Evolutionary conservation across 92 coral and sea anemone species (phyloP).

Genomic region (Hydrozoanthus gracilis): DNA sequence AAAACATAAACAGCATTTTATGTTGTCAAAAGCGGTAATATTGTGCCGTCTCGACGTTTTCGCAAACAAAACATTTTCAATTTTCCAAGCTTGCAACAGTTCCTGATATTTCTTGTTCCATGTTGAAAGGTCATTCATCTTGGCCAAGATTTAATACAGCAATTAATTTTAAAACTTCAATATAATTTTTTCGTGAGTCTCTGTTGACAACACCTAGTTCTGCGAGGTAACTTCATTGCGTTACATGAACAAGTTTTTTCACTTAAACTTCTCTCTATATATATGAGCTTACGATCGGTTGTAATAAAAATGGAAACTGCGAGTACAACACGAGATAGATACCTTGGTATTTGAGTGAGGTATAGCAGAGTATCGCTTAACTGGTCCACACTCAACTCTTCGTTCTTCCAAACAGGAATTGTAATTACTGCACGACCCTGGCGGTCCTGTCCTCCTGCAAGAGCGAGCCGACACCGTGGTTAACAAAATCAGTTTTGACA

Average conservation of each 20-base stretch:
- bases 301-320: no score
- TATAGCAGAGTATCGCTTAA: conserved; percentile 83
- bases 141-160: neutral
- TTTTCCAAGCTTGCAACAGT: neutral
- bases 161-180: neutral
- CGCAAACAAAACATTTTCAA: conserved; percentile 11
- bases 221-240: neutral
- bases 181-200: neutral
- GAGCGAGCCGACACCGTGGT: neutral
- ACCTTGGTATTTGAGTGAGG: conserved; percentile 90
- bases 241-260: no score
- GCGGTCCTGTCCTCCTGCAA: conserved; percentile 86
- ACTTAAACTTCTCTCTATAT: no score
- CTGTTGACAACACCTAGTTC: neutral
- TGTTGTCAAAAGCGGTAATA: neutral
- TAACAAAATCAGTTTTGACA: neutral
- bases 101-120: neutral
- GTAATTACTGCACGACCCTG: conserved; percentile 87
- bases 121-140: neutral
- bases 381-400: conserved; percentile 69
- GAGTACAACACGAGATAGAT: conserved; percentile 13
- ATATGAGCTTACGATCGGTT: no score
- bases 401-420: conserved; percentile 79
- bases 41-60: conserved; percentile 3
- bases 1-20: no score